phyloP scores from a whole-genome alignment of 1,140 invertebrate species.

The Panagrolaimus sp. region DNA sequence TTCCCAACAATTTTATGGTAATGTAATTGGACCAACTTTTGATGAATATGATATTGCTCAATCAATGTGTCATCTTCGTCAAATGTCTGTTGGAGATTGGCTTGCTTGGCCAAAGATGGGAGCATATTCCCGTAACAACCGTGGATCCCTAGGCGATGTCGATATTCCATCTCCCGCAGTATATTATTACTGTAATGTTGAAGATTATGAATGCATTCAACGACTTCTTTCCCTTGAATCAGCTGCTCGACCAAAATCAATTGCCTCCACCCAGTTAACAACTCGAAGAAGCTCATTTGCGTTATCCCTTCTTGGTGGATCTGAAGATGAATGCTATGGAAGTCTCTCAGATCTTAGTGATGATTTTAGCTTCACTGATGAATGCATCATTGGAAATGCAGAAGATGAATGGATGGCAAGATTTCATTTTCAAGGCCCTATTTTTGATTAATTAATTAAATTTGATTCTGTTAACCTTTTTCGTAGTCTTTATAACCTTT shows the following conservation, averaged over 20 bases:
- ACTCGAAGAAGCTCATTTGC: neutral
- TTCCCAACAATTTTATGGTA: conserved; percentile 25
- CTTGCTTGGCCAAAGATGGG: conserved; percentile 43
- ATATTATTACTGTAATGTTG: conserved; percentile 4
- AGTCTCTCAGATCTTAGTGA: neutral
- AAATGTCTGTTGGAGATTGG: conserved; percentile 39
- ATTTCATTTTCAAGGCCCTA: too few relatives aligned
- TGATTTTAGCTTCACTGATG: too few relatives aligned
- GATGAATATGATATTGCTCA: conserved; percentile 32
- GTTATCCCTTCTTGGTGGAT: neutral
- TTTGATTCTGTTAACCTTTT: too few relatives aligned
- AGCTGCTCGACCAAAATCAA: neutral
- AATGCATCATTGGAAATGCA: neutral
- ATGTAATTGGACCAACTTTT: conserved; percentile 32
- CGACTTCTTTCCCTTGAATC: neutral
- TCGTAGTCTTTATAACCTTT: too few relatives aligned
- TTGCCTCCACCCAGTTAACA: neutral
- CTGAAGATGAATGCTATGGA: neutral
- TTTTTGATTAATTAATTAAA: too few relatives aligned
- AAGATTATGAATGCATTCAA: neutral
- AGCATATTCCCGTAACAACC: conserved; percentile 40
- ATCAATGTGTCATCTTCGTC: conserved; percentile 38
- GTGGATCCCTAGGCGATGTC: conserved; percentile 33
- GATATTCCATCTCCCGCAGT: neutral
- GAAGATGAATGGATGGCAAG: conserved; percentile 5